These are phyloP conservation scores for Mastomys coucha DNA, from an alignment of 2,113 vertebrate genomes.

Conservation along the genomic window DNA sequence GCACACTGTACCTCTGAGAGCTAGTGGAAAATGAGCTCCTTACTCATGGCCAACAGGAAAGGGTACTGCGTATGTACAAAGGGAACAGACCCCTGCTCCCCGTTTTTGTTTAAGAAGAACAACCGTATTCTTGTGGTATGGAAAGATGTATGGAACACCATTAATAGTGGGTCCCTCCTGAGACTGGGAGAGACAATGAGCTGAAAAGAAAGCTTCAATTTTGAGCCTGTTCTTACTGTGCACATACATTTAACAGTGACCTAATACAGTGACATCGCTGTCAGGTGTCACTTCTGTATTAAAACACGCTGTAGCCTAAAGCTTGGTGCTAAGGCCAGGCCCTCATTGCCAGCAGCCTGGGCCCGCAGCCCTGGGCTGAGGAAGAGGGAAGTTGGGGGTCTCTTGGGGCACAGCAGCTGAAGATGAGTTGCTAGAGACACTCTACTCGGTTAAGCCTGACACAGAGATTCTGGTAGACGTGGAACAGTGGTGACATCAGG, in stretches of 20 bases:
- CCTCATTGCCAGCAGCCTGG: neutral
- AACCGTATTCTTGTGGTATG: neutral
- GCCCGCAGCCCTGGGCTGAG: neutral
- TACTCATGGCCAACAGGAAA: accelerated
- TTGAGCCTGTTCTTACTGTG: neutral
- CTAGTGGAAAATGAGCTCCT: accelerated
- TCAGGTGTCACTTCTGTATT: neutral
- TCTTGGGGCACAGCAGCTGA: accelerated
- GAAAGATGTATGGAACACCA: neutral
- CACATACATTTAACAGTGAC: neutral
- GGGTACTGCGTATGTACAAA: neutral
- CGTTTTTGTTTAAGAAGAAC: neutral
- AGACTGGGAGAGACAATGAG: neutral
- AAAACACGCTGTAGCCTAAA: neutral
- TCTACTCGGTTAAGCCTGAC: neutral
- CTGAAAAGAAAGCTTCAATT: neutral
- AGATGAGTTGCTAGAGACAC: neutral
- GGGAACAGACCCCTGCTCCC: accelerated
- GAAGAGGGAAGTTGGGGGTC: accelerated
- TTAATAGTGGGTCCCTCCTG: neutral
- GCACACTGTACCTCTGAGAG: accelerated
- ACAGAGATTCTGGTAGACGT: no score
- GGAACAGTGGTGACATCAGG: neutral
- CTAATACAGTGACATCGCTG: no score
- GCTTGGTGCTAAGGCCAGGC: neutral